Conservation (phyloP, 2,888 invertebrate species). For the Leuctra nigra region DNA sequence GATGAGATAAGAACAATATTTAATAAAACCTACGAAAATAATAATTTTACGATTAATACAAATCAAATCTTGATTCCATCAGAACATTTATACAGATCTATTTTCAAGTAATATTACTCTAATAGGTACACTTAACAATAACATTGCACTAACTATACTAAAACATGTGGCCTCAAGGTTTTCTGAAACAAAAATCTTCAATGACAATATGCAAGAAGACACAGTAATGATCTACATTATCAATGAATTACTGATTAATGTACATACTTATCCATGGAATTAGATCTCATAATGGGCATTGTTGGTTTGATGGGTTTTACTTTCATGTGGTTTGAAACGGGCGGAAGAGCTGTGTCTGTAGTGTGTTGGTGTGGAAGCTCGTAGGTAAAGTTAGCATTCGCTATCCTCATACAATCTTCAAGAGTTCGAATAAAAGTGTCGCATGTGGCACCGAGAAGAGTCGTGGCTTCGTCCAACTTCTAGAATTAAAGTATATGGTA, state of each 20-base stretch:
- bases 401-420: slow-evolving; percentile 69
- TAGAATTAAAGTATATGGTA: no score
- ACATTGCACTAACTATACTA: no score
- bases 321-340: background rate
- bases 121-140: no score
- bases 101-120: no score
- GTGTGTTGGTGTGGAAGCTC: slow-evolving; percentile 36
- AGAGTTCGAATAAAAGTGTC: slow-evolving; percentile 76
- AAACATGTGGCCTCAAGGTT: no score
- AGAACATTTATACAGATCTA: no score
- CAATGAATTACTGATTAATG: background rate
- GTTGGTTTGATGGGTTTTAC: slow-evolving; percentile 26
- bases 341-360: slow-evolving; percentile 35
- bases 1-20: no score
- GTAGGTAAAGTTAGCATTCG: slow-evolving; percentile 42
- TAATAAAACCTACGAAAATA: no score
- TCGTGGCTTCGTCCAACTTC: slow-evolving; percentile 67
- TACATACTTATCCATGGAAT: slow-evolving; percentile 28
- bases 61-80: no score
- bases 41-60: no score
- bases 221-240: background rate
- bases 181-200: no score
- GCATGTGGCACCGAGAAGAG: slow-evolving; percentile 68
- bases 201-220: no score
- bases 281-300: slow-evolving; percentile 31